phyloP scores from a whole-genome alignment of 2,797 vertebrate species.

The Acanthornis magna region DNA sequence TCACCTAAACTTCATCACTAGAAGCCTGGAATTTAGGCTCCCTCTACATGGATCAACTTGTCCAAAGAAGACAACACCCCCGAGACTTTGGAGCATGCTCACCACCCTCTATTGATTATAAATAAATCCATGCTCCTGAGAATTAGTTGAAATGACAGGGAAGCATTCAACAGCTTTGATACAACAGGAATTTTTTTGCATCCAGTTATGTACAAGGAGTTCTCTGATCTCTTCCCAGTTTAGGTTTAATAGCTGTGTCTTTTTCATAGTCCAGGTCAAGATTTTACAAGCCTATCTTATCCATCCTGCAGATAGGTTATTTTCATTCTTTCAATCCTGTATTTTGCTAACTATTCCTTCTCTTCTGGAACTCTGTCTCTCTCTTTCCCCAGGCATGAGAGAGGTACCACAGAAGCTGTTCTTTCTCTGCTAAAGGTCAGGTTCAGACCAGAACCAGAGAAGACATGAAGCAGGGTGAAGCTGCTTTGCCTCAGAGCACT shows the following conservation, averaged over 20 bases:
- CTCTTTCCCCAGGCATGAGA: background rate
- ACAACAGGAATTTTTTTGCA: background rate
- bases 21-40: background rate
- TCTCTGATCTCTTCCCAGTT: background rate
- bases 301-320: background rate
- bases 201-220: fast-evolving
- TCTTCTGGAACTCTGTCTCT: background rate
- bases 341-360: background rate
- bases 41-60: background rate
- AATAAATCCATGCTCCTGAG: background rate
- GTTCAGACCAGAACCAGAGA: background rate
- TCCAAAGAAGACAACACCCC: background rate
- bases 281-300: background rate
- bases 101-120: background rate
- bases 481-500: background rate
- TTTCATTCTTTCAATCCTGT: background rate
- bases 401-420: background rate
- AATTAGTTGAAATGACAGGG: background rate
- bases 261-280: background rate
- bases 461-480: background rate
- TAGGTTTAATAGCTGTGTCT: background rate
- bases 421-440: background rate
- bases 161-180: background rate
- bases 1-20: background rate
- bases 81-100: background rate